A percentile compares a stretch with the other conserved stretches of the same genome.
Evolutionary conservation across 2,797 vertebrate genomes (phyloP).

Genomic region (Spea hammondii): DNA sequence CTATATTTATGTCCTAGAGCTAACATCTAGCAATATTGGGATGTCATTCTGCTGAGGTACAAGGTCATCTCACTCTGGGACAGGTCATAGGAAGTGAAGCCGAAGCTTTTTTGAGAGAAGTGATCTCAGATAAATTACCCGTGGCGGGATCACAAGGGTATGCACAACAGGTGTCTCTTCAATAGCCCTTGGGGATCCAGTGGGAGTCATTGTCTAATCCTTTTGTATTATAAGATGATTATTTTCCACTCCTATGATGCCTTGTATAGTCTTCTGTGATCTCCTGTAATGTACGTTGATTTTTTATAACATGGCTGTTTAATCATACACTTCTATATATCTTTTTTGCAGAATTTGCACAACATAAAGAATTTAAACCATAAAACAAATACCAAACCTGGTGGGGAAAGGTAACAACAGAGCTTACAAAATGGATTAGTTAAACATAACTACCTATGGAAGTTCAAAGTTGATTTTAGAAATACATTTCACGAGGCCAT

Average conservation of each 20-base stretch:
- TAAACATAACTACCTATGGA: no score
- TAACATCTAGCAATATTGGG: background rate
- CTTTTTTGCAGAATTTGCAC: no score
- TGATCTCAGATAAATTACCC: background rate
- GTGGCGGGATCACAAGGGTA: background rate
- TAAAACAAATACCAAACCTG: no score
- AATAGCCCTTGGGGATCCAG: background rate
- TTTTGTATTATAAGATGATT: background rate
- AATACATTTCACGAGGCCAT: no score
- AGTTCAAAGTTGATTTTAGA: no score
- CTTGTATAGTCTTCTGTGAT: background rate
- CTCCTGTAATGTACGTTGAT: background rate
- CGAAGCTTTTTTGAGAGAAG: background rate
- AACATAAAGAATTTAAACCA: no score
- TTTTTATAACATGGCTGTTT: background rate
- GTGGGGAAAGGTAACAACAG: no score
- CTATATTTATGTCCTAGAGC: no score
- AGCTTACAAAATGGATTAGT: no score
- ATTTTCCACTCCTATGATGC: background rate
- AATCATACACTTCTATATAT: no score
- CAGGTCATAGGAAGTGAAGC: background rate
- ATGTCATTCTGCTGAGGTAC: background rate
- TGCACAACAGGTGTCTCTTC: background rate
- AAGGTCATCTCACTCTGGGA: background rate
- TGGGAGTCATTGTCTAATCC: background rate